Evolutionary conservation across 2,888 invertebrate genomes (phyloP).

Genomic region (Campoletis raptor): DNA sequence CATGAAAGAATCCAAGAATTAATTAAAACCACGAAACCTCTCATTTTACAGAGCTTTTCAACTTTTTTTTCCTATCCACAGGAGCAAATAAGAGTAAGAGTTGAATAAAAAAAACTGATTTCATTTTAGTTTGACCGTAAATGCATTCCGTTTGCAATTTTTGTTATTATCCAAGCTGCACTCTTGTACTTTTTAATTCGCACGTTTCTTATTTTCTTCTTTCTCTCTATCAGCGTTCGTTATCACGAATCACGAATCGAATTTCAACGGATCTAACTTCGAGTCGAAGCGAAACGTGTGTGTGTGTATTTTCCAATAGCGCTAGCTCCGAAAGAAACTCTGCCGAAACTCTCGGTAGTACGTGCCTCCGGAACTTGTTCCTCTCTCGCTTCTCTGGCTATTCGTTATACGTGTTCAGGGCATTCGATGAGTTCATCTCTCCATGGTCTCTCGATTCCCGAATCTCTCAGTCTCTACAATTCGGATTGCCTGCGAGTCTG

Average conservation of each 20-base stretch:
- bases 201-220: not conserved
- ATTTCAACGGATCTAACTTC: conserved; percentile 57
- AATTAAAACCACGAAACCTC: not conserved
- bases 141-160: not conserved
- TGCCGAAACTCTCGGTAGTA: conserved; percentile 38
- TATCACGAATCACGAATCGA: conserved; percentile 64
- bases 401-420: conserved; percentile 62
- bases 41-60: not conserved
- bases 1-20: not conserved
- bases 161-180: not conserved
- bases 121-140: not conserved
- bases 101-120: not conserved
- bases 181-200: not conserved
- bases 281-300: conserved; percentile 18
- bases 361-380: conserved; percentile 61
- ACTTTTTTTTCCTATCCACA: not conserved
- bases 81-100: not conserved
- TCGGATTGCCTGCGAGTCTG: conserved; percentile 8
- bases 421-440: conserved; percentile 64
- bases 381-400: conserved; percentile 22
- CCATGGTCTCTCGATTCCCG: conserved; percentile 51
- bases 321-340: conserved; percentile 26
- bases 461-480: conserved; percentile 44
- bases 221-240: conserved; percentile 18
- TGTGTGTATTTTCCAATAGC: conserved; percentile 24